Percentiles rank a stretch among this genome's conserved stretches.
These are phyloP conservation scores for Heliconius aoede DNA, from an alignment of 2,888 invertebrate genomes.

Conservation along the genomic window DNA sequence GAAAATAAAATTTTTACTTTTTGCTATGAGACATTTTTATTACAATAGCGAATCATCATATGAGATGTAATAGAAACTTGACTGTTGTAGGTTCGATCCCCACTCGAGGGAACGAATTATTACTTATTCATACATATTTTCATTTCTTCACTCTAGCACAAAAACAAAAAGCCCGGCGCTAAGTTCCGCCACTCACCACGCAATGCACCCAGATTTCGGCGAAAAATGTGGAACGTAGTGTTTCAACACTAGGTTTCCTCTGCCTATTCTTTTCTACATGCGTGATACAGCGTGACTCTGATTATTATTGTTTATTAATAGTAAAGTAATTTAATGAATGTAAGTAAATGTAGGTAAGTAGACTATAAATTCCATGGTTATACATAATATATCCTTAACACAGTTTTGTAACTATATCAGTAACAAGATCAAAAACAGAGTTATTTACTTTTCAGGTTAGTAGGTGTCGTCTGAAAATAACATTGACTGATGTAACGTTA, in stretches of 20 bases:
- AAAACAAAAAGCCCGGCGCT: no score
- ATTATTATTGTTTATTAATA: no score
- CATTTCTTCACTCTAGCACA: neutral
- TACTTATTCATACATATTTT: no score
- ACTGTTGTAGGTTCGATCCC: no score
- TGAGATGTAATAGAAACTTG: no score
- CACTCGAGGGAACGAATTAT: no score
- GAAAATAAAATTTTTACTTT: no score
- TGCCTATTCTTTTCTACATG: neutral
- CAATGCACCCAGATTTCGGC: neutral
- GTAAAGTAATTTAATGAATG: no score
- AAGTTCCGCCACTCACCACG: neutral
- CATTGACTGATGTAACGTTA: neutral
- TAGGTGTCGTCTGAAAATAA: constrained; percentile 18
- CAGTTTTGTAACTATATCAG: neutral
- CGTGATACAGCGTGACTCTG: no score
- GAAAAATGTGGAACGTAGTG: neutral
- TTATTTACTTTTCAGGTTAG: constrained; percentile 16
- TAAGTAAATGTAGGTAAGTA: neutral
- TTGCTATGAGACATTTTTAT: no score
- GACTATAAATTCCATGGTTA: neutral
- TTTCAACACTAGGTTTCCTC: neutral
- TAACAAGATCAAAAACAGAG: neutral
- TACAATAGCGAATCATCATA: no score
- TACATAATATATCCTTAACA: neutral